Evolutionary conservation across 2,797 vertebrate species (phyloP).

Genomic region (Argentina silus): DNA sequence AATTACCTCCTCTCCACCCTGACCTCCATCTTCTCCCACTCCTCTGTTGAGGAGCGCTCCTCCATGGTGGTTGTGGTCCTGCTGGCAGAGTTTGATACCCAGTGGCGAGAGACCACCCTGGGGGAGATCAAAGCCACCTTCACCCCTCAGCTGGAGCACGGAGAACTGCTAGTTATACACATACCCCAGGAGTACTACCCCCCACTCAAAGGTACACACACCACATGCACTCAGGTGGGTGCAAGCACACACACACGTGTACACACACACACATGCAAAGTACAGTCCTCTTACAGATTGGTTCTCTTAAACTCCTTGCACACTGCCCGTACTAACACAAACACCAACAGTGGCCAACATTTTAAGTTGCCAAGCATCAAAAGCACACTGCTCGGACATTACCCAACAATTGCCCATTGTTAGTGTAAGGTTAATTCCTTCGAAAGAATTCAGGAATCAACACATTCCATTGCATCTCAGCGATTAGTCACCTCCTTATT

Average conservation of each 20-base stretch:
- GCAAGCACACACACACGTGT: not conserved
- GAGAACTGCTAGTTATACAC: conserved; percentile 80
- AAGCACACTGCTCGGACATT: too few species aligned
- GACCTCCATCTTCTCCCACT: conserved; percentile 81
- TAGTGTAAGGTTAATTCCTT: too few species aligned
- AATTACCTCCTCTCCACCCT: conserved; percentile 80
- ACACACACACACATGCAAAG: not conserved
- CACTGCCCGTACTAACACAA: not conserved
- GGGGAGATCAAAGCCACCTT: conserved; percentile 65
- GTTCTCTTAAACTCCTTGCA: not conserved
- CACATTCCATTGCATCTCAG: too few species aligned
- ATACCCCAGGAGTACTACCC: conserved; percentile 69
- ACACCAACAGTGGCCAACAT: not conserved
- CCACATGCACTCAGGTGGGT: not conserved
- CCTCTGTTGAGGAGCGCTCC: conserved; percentile 74
- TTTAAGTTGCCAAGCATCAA: too few species aligned
- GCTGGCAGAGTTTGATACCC: conserved; percentile 75
- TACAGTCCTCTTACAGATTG: not conserved
- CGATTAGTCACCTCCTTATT: too few species aligned
- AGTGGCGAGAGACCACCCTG: conserved; percentile 66
- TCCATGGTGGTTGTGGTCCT: conserved; percentile 85
- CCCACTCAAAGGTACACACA: conserved; percentile 43
- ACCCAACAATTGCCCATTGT: too few species aligned
- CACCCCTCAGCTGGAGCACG: conserved; percentile 64
- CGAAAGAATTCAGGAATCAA: too few species aligned